Percentiles rank a stretch among this genome's conserved stretches.
These are phyloP conservation scores for Larimichthys crocea DNA, from an alignment of 2,113 vertebrate genomes.

Conservation along the genomic window DNA sequence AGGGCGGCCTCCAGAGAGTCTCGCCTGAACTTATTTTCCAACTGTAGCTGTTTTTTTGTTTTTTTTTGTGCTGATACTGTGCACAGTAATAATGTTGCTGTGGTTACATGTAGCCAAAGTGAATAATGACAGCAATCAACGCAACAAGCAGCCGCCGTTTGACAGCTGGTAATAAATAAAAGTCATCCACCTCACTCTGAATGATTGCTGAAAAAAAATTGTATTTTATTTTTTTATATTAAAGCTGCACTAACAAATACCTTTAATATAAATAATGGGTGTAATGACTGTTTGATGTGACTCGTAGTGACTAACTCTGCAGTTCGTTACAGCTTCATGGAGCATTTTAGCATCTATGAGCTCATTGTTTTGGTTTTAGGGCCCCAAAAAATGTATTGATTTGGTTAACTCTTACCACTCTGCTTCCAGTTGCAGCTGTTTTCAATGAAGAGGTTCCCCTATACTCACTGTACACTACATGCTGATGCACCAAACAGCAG, in stretches of 20 bases:
- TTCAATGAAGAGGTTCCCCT: background rate
- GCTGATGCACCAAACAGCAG: background rate
- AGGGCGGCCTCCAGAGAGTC: background rate
- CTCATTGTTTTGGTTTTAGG: background rate
- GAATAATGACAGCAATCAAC: background rate
- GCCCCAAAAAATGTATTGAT: background rate
- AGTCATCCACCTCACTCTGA: background rate
- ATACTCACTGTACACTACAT: background rate
- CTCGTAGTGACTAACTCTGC: background rate
- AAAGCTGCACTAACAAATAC: background rate
- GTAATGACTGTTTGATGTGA: background rate
- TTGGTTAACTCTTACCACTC: background rate
- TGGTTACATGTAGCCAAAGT: background rate
- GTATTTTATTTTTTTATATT: background rate
- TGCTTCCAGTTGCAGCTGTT: background rate
- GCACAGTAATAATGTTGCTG: conserved; percentile 3
- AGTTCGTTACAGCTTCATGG: background rate
- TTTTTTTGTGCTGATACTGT: background rate
- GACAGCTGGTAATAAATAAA: background rate
- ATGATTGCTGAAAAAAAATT: background rate
- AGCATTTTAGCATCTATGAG: background rate
- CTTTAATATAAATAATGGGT: background rate
- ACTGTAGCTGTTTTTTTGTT: conserved; percentile 7
- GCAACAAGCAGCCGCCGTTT: background rate
- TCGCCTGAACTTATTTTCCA: background rate